A percentile compares a stretch with the other conserved stretches of the same genome.
Conservation (phyloP, 2,888 invertebrate genomes). For the Ischnura elegans region DNA sequence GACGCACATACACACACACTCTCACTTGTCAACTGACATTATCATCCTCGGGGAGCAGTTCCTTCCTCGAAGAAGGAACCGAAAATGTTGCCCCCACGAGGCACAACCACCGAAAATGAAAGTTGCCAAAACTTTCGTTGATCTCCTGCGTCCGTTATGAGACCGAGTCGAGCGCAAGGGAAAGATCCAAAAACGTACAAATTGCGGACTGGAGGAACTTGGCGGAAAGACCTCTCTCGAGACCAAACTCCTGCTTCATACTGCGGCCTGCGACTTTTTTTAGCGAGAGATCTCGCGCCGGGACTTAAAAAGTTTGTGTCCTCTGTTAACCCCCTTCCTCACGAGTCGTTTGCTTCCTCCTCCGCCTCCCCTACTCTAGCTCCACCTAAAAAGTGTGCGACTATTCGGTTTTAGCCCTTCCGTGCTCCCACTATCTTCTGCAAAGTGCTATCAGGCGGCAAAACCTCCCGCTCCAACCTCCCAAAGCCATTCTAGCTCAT, state of each 20-base stretch:
- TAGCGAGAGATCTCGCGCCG: not conserved
- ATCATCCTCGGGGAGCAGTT: not conserved
- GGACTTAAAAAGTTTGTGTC: conserved; percentile 34
- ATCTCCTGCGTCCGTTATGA: not conserved
- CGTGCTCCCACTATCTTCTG: conserved; percentile 3
- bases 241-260: conserved; percentile 48
- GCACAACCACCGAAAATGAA: not conserved
- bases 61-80: not conserved
- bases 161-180: not conserved
- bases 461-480: not conserved
- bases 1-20: not conserved
- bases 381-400: not conserved
- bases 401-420: conserved; percentile 1
- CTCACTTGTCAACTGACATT: not conserved
- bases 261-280: conserved; percentile 40
- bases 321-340: not conserved
- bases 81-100: not conserved
- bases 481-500: not conserved
- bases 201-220: not conserved
- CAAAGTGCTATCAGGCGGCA: conserved; percentile 36
- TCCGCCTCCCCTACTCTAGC: not conserved
- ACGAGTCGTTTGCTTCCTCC: not conserved
- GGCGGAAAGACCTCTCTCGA: conserved; percentile 10
- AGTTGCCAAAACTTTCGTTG: not conserved
- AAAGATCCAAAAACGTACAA: not conserved